Base-by-base conservation (phyloP, 2,797 vertebrate species). In the Sebastes itinus region DNA sequence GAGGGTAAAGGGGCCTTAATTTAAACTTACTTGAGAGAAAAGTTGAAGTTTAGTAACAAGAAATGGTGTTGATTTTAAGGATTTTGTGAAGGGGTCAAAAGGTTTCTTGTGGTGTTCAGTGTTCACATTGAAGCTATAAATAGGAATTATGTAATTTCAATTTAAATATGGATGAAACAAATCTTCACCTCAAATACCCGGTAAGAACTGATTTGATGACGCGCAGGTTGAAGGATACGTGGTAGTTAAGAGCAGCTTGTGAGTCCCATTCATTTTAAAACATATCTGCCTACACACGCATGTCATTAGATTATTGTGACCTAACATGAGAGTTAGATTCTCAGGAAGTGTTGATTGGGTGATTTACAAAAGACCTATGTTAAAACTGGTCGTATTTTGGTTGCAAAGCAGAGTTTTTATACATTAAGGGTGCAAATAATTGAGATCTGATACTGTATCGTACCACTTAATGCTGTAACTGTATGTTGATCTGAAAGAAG, bases 41-140 rank as follows among this genome's bases (percentile, higher is more conserved):
- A 38, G 22, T 30, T 56, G 6, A 25, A 8, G 14, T 0, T 59
- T 58, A 60, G 16, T 60, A 20, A 10, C 4, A 61, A 35, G 12
- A 35, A 7, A 22, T 7, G 10, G 32, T 23, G 22, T 23, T 0
- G 11, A 35, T 35, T 14, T 63, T 59, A 1, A 30, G 7, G 14
- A 27, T 38, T 58, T 38, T 1, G 33, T n/a, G 55, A 71, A 2
- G 2, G 7, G 7, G 12, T 28, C 33, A 11, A 28, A 62, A 33
- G n/a, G 32, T 12, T 22, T 60, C 58, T 49, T 25, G 25, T 64
- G 1, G 7, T 27, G 18, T 52, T 66, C 35, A 58, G 58, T 63
- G 66, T 56, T 46, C 18, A 9, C 13, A 20, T 11, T 59, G 12
- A 62, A 64, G 18, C 59, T 58, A 52, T 35, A 72, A 22, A 65